Base-by-base conservation (phyloP, 2,797 vertebrate genomes). In the Pangasius mekongensis region DNA sequence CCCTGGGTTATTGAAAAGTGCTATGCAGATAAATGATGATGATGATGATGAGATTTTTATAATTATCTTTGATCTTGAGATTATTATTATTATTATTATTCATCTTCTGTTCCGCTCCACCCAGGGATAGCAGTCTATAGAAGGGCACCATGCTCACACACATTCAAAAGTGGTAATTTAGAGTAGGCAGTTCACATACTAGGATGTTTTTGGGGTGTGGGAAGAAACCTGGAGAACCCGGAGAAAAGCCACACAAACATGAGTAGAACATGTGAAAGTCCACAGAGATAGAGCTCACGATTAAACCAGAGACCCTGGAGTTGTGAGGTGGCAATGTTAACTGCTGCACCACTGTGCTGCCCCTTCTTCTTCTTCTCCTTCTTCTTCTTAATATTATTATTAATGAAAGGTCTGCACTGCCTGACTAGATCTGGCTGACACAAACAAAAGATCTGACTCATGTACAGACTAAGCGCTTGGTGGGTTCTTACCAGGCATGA, bases 401-500 rank as follows among this genome's bases (percentile, higher is more conserved):
- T 47, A 47, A 67, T 5, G 30, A 69, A 66, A 52, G 30, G n/a
- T 13, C 49, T n/a, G 52, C 33, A 56, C 49, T 85, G 30, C 5
- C 30, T 58, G 52, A 85, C 33, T 14, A 58, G 52, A 58, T 39
- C 10, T 39, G 11, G 10, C 36, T 30, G 49, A 89, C 24, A 69
- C 82, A 86, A 58, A 87, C 36, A 60, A 64, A 86, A n/a, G 22
- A 83, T 20, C 58, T 30, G 69, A 87, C 36, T 85, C 47, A 49
- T 77, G 67, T 58, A 27, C 30, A 60, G n/a, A 56, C 62, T 33
- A n/a, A 56, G 27, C 24, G 69, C 56, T 74, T 52, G 24, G 67
- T 36, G 20, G 82, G 56, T 69, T 66, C 85, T 84, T 89, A 99
- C 98, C 98, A 95, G 98, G 98, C 98, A 99, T 99, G 95, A 99